Evolutionary conservation across 2,888 invertebrate species (phyloP), one percentile per base, ranked within the genome.

Genomic region (Aphelenchoides bicaudatus): DNA sequence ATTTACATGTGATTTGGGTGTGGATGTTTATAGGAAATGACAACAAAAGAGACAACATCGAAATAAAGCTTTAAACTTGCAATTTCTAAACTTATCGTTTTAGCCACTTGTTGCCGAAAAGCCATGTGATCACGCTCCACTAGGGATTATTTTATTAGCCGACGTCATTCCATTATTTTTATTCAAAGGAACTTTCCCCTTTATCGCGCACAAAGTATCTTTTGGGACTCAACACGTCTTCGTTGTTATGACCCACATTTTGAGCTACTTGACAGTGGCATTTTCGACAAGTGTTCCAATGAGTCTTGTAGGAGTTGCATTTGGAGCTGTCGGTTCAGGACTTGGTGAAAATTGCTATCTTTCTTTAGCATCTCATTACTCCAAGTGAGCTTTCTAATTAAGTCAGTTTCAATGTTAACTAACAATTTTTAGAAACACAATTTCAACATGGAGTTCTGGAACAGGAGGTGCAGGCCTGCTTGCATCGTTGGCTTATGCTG

Each of bases 361-460:
- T 23, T 85, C 87, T 55, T 86, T 88, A 72, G 86, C 87, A 49
- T 84, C 88, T 1, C 84, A 84, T 68, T 89, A 84, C 78, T 82
- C 86, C 67, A 86, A 85, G 87, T 80, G 87, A 79, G 86, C 86
- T 0, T 85, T 89, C 21, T 88, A 88, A 1, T 85, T 88, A 1
- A 90, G 89, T 88, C 88, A 88, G 19, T 88, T 88, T 2, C 89
- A 89, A 8, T 90, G 89, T 0, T 27, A 80, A 10, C 87, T 87
- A 34, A 89, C 89, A 46, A 89, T 89, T 39, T 83, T 58, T 30
- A 90, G 49, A 21, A 53, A 69, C 0, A 63, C 71, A 0, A 67
- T 74, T 38, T 64, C 70, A 16, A 67, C 66, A 23, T 43, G 43
- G 43, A 8, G 8, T n/a, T 43, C 43, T 19, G 43, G 43, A 10